These are phyloP conservation scores for Aphelenchoides avenae DNA, from an alignment of 1,140 invertebrate species.

Conservation along the genomic window DNA sequence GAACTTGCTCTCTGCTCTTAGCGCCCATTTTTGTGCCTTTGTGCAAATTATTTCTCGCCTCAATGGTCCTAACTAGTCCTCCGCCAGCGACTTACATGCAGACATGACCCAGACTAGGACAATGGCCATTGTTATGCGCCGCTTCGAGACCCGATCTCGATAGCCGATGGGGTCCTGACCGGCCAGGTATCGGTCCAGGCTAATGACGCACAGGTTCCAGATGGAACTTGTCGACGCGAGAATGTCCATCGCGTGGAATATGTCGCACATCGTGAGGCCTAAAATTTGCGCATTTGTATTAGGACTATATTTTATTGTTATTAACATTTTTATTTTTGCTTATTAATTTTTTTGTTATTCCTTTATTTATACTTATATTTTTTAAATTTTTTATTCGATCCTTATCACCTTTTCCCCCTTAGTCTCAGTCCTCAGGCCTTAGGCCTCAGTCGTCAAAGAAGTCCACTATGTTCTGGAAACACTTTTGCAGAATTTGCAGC, in stretches of 20 bases:
- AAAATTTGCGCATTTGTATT: conserved; percentile 18
- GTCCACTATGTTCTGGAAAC: not conserved
- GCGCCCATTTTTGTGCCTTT: too few species aligned
- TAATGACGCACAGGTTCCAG: conserved; percentile 58
- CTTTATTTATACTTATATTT: conserved; percentile 11
- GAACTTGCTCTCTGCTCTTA: too few species aligned
- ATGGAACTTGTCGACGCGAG: conserved; percentile 57
- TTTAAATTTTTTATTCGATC: not conserved
- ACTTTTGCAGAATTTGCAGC: too few species aligned
- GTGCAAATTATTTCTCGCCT: conserved; percentile 5
- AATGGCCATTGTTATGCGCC: conserved; percentile 52
- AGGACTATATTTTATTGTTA: conserved; percentile 2
- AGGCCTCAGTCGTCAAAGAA: too few species aligned
- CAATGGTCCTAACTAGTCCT: not conserved
- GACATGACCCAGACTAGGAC: conserved; percentile 56
- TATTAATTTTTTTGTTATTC: conserved; percentile 6
- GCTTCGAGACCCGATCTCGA: conserved; percentile 54
- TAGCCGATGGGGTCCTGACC: conserved; percentile 58
- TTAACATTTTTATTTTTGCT: conserved; percentile 3
- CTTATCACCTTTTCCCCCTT: conserved; percentile 5
- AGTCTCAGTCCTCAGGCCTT: too few species aligned
- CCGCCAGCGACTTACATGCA: conserved; percentile 36
- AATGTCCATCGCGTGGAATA: conserved; percentile 59
- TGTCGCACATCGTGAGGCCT: conserved; percentile 55
- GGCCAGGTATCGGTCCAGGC: conserved; percentile 56